Conservation (phyloP, 1,140 invertebrate species). For the Sycophaga agraensis region DNA sequence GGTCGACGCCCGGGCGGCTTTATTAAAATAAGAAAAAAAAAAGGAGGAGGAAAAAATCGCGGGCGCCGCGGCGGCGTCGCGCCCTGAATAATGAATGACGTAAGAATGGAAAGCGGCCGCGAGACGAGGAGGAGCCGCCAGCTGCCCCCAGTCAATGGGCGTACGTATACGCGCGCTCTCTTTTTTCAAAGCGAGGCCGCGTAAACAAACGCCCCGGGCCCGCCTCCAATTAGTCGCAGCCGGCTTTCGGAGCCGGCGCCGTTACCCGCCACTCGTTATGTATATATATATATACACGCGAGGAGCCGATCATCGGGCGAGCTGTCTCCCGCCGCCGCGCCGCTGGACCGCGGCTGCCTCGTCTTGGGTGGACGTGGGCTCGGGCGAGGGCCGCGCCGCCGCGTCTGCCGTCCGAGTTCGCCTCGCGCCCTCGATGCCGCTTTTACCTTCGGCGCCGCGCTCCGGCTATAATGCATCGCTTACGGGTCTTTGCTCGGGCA, state of each 20-base stretch:
- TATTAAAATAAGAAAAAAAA: background rate
- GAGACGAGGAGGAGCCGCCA: background rate
- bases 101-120: conserved; percentile 13
- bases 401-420: no score
- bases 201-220: no score
- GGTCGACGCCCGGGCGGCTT: background rate
- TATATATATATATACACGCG: background rate
- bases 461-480: no score
- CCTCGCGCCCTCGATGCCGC: no score
- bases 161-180: conserved; percentile 9
- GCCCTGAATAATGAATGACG: conserved; percentile 16
- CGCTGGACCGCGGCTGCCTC: background rate
- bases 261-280: background rate
- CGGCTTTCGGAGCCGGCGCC: background rate
- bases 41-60: background rate
- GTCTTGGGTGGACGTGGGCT: no score
- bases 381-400: no score
- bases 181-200: conserved; percentile 15
- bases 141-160: conserved; percentile 9
- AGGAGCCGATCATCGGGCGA: background rate
- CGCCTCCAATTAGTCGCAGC: conserved; percentile 20
- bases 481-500: no score
- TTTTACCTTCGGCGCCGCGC: no score
- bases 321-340: background rate
- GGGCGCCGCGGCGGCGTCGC: no score